These are phyloP conservation scores for Proteles cristata DNA, from an alignment of 2,113 vertebrate genomes.

Conservation along the genomic window DNA sequence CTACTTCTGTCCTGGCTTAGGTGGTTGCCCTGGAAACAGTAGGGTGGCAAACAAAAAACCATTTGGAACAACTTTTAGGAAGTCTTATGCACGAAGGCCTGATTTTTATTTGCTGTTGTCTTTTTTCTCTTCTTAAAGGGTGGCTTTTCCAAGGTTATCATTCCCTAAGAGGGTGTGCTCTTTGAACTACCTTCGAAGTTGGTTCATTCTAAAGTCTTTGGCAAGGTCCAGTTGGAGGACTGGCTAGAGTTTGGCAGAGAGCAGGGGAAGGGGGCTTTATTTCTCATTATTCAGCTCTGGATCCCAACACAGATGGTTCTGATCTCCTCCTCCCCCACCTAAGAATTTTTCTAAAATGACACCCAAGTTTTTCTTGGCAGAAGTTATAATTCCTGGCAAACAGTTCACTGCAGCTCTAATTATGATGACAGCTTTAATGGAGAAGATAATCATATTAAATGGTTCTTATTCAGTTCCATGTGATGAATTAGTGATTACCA, in stretches of 20 bases:
- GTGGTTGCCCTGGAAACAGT: slow-evolving; percentile 82
- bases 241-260: slow-evolving; percentile 70
- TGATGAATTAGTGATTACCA: slow-evolving; percentile 85
- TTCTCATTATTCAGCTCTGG: slow-evolving; percentile 78
- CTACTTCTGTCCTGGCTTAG: slow-evolving; percentile 79
- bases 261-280: slow-evolving; percentile 73
- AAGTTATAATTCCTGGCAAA: slow-evolving; percentile 87
- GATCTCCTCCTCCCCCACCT: slow-evolving; percentile 86
- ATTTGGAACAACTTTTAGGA: slow-evolving; percentile 72
- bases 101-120: slow-evolving; percentile 58
- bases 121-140: slow-evolving; percentile 62
- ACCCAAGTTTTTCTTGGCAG: slow-evolving; percentile 90
- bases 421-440: slow-evolving; percentile 89
- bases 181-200: slow-evolving; percentile 72
- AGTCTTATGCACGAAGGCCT: neutral
- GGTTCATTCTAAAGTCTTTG: slow-evolving; percentile 63
- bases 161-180: slow-evolving; percentile 59
- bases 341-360: slow-evolving; percentile 89
- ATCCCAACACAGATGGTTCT: slow-evolving; percentile 86
- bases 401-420: slow-evolving; percentile 86
- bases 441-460: slow-evolving; percentile 87
- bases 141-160: slow-evolving; percentile 52
- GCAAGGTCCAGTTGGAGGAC: slow-evolving; percentile 67
- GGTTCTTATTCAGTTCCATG: slow-evolving; percentile 85
- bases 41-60: slow-evolving; percentile 69